Evolutionary conservation across 2,797 vertebrate species (phyloP), one percentile per base, ranked within the genome.

Genomic region (Rhinophrynus dorsalis): DNA sequence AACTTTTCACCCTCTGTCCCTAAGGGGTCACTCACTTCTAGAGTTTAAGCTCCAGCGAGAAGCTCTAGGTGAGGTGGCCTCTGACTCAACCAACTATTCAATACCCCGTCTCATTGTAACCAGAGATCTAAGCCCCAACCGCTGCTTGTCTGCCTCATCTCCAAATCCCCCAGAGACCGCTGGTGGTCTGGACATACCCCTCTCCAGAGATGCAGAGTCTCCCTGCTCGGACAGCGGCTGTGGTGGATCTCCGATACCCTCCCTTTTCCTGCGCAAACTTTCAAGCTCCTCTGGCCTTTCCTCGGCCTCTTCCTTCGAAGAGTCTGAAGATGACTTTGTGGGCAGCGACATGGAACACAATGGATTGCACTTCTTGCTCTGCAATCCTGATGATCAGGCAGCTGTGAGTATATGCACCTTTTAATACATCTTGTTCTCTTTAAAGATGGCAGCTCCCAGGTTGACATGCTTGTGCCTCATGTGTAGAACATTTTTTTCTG

Each of bases 51-150:
- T 44, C 20, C 7, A 77, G 58, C 21, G 56, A 68, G 80, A 78
- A 69, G 37, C 67, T 35, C 45, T 26, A 47, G 50, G 60, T 66
- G 10, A 63, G 70, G 60, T 64, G 72, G 52, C 75, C 76, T 30
- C 40, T 0, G 62, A 73, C 18, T 35, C 68, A 37, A 86, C 81
- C 62, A 75, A 74, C 3, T 88, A 90, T 8, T 84, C 88, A 17
- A 94, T 96, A 21, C 94, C 94, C 5, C 90, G 85, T 68, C 91
- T 96, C n/a, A 92, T 96, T 74, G 88, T 96, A 30, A 96, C 94
- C 18, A 86, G 88, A 38, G 93, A 94, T 59, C 82, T 90, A 1
- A 91, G 76, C 17, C 86, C 86, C 27, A 76, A 48, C 61, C 81
- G 75, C 57, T 80, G 78, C 23, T 17, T 76, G 0, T 50, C 3